A percentile compares a stretch with the other conserved stretches of the same genome.
These are phyloP conservation scores for Myoxocephalus aenaeus DNA, from an alignment of 2,797 vertebrate species.

Conservation along the genomic window DNA sequence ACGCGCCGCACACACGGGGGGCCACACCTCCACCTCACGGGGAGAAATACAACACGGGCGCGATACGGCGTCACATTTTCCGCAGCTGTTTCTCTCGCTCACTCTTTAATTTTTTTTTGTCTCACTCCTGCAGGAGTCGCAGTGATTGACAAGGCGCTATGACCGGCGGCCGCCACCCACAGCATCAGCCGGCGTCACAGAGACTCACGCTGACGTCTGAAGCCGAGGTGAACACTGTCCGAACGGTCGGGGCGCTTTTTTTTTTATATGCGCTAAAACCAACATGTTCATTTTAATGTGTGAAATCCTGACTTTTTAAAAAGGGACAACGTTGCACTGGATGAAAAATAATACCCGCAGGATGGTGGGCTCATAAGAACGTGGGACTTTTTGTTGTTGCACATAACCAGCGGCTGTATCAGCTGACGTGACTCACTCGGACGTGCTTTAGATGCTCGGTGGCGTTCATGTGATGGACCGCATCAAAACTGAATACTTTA, in stretches of 20 bases:
- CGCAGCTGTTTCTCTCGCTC: not conserved
- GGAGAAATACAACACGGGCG: not conserved
- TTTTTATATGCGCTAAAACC: not conserved
- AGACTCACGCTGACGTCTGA: conserved; percentile 49
- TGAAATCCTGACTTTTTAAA: conserved; percentile 5
- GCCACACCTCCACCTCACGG: too few species aligned
- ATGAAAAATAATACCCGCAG: conserved; percentile 21
- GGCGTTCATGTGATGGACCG: not conserved
- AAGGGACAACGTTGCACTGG: conserved; percentile 41
- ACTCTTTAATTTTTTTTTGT: not conserved
- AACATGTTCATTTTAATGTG: not conserved
- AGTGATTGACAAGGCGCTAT: conserved; percentile 85
- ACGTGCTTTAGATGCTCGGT: not conserved
- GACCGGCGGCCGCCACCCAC: conserved; percentile 64
- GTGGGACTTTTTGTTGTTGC: not conserved
- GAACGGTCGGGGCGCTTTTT: not conserved
- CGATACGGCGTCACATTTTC: too few species aligned
- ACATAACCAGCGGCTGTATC: conserved; percentile 51
- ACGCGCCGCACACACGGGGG: not conserved
- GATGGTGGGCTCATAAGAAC: not conserved
- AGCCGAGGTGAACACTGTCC: conserved; percentile 6
- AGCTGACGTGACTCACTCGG: conserved; percentile 25
- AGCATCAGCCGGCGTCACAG: conserved; percentile 20
- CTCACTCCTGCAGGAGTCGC: conserved; percentile 78
- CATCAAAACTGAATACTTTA: not conserved